phyloP scores from a whole-genome alignment of 1,140 invertebrate genomes.

The Drosophila nikananu region DNA sequence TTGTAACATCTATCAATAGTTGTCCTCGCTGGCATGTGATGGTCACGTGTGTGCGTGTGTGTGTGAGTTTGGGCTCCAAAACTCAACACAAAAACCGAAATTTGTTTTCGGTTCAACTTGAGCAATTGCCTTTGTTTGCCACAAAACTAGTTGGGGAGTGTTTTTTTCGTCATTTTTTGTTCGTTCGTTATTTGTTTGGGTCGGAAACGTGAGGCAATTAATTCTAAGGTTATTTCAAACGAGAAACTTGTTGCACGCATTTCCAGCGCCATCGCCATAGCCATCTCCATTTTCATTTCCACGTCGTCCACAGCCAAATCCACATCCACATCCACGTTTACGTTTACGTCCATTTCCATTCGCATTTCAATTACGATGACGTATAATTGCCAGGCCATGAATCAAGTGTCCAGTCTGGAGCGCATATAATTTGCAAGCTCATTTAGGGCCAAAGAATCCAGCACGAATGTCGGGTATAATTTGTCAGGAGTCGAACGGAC shows the following conservation, averaged over 20 bases:
- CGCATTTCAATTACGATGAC: conserved; percentile 79
- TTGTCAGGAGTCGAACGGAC: conserved; percentile 41
- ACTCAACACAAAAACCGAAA: conserved; percentile 46
- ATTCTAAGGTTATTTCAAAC: conserved; percentile 79
- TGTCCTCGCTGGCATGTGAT: conserved; percentile 75
- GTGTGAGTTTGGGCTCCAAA: conserved; percentile 33
- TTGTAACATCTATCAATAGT: conserved; percentile 55
- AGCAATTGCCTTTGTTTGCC: conserved; percentile 76
- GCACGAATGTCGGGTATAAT: conserved; percentile 58
- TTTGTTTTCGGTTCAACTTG: conserved; percentile 71
- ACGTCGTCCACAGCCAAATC: conserved; percentile 17
- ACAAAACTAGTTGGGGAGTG: conserved; percentile 53
- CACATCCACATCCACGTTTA: not conserved
- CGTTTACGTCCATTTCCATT: conserved; percentile 35
- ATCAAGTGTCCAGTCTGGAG: conserved; percentile 56
- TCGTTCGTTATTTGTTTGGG: conserved; percentile 34
- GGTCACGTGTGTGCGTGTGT: conserved; percentile 64
- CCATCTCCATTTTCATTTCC: conserved; percentile 66
- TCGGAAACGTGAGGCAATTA: conserved; percentile 81
- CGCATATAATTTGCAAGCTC: conserved; percentile 54
- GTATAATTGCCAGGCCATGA: conserved; percentile 74
- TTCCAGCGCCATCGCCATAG: conserved; percentile 49
- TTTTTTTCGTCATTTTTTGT: conserved; percentile 16
- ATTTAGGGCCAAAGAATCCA: conserved; percentile 50
- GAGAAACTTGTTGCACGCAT: conserved; percentile 82